Percentiles rank a stretch among this genome's conserved stretches.
Conservation (phyloP, 2,113 vertebrate species). For the Erinaceus europaeus region DNA sequence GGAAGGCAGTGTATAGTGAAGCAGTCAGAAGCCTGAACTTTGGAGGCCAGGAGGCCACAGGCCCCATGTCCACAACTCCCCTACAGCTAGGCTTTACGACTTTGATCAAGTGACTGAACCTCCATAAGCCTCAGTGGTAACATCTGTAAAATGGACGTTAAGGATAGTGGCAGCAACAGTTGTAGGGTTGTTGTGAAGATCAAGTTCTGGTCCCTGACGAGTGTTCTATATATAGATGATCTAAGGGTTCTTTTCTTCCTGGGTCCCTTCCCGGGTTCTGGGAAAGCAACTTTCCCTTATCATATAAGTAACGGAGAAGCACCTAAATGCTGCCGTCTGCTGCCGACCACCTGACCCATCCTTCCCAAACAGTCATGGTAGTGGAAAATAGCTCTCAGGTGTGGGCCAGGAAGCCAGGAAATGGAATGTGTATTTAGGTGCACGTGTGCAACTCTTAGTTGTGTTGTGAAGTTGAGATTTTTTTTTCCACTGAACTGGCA, state of each 20-base stretch:
- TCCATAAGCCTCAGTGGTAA: neutral
- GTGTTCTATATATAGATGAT: neutral
- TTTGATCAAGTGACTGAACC: neutral
- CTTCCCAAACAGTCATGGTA: conserved; percentile 2
- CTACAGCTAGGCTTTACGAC: neutral
- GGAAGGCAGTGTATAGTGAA: neutral
- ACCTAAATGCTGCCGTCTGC: neutral
- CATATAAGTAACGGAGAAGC: neutral
- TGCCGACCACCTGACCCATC: neutral
- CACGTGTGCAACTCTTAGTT: neutral
- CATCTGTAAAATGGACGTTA: neutral
- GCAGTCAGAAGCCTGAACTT: neutral
- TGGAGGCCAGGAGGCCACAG: neutral
- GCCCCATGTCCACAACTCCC: neutral
- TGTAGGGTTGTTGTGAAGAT: neutral
- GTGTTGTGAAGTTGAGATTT: conserved; percentile 59
- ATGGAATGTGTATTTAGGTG: neutral
- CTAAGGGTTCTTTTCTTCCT: neutral
- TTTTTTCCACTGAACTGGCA: conserved; percentile 74
- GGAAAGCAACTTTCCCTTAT: neutral
- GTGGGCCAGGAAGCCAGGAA: conserved; percentile 54
- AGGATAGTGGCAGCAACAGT: neutral
- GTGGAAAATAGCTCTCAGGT: conserved; percentile 30
- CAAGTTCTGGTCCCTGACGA: too few species aligned
- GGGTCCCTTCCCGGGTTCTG: neutral